Evolutionary conservation across 2,888 invertebrate genomes (phyloP).

Genomic region (Altica lythri): DNA sequence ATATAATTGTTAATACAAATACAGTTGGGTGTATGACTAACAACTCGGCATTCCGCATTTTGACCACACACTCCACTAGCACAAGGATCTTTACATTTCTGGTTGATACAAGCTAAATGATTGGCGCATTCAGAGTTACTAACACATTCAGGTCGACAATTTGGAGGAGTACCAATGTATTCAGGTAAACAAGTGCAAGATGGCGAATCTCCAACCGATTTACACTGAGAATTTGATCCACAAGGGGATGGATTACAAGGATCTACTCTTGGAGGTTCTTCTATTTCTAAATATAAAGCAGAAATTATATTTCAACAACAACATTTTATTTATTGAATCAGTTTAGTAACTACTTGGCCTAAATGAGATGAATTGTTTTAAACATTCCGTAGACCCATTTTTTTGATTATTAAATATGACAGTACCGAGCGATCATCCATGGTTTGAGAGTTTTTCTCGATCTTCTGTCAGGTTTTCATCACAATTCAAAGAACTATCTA

Average conservation of each 20-base stretch:
- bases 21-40: conserved; percentile 74
- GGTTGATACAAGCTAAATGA: conserved; percentile 68
- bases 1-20: conserved; percentile 65
- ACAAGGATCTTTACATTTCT: conserved; percentile 74
- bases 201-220: conserved; percentile 68
- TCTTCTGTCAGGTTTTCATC: too few species aligned
- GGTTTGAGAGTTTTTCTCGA: too few species aligned
- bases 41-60: conserved; percentile 71
- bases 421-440: too few species aligned
- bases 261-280: too few species aligned
- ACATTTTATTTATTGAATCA: too few species aligned
- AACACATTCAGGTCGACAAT: conserved; percentile 71
- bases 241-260: conserved; percentile 73
- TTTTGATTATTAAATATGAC: too few species aligned
- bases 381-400: too few species aligned
- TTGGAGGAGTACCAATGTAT: conserved; percentile 70
- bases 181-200: conserved; percentile 73
- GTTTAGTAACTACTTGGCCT: too few species aligned
- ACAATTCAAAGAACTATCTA: too few species aligned
- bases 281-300: too few species aligned
- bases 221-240: conserved; percentile 81
- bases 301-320: conserved; percentile 20
- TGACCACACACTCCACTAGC: conserved; percentile 73
- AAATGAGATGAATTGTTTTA: too few species aligned
- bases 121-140: conserved; percentile 68